phyloP scores from a whole-genome alignment of 2,113 vertebrate species.

The Oostethus manadensis region DNA sequence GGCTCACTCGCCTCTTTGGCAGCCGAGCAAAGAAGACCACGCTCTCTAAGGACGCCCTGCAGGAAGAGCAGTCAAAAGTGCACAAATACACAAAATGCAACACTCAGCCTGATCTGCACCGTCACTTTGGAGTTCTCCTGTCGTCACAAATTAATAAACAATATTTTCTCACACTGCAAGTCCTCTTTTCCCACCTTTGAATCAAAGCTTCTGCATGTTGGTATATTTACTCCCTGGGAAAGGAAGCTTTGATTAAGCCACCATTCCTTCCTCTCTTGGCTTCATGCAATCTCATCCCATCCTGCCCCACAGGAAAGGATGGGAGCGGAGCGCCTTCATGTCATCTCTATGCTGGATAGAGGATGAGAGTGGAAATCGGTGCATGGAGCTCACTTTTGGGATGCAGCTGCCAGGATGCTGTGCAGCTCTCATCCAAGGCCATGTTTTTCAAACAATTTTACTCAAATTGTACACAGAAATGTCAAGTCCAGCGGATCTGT shows the following conservation, averaged over 20 bases:
- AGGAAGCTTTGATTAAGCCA: slow-evolving; percentile 43
- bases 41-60: slow-evolving; percentile 23
- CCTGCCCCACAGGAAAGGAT: slow-evolving; percentile 57
- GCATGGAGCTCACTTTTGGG: slow-evolving; percentile 5
- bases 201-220: neutral
- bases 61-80: slow-evolving; percentile 22
- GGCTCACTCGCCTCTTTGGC: no score
- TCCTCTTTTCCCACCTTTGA: no score
- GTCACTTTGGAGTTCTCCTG: no score
- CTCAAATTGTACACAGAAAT: no score
- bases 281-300: slow-evolving; percentile 56
- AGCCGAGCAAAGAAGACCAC: no score
- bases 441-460: no score
- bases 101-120: no score
- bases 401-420: slow-evolving; percentile 16
- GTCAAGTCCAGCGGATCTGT: no score
- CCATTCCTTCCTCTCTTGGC: slow-evolving; percentile 41
- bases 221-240: slow-evolving; percentile 49
- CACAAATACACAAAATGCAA: neutral
- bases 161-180: no score
- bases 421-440: no score
- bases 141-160: no score
- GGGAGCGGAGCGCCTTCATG: slow-evolving; percentile 32
- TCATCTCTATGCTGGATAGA: slow-evolving; percentile 36
- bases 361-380: slow-evolving; percentile 18